Base-by-base conservation (phyloP, 2,797 vertebrate genomes). In the Argentina silus region DNA sequence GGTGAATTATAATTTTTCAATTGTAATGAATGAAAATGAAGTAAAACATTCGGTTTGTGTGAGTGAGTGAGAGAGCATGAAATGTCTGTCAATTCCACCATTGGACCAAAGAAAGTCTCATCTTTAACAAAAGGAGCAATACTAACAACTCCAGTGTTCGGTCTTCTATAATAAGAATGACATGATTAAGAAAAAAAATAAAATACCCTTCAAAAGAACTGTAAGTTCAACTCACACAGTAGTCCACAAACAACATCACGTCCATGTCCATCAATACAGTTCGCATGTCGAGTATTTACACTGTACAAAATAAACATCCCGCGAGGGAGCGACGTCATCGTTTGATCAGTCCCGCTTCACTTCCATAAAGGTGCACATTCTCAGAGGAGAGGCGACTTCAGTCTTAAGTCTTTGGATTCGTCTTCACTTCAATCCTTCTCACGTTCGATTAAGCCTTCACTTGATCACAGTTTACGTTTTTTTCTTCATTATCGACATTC, bases 271-370 rank as follows among this genome's bases (percentile, higher is more conserved):
- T 57, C 76, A 53, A 44, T 82, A 83, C 73, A 63, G 27, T 80
- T 7, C 23, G 67, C 82, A 77, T 72, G 69, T 77, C 72, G 69
- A 78, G 76, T 75, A 82, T 86, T 83, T 80, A 83, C 75, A 75
- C 62, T 83, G 90, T 90, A 89, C 89, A 91, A 83, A 88, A 44
- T 51, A 83, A 87, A 81, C 72, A 53, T 59, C 47, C 50, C 3
- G 9, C 56, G 15, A 76, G 59, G 23, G 59, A 56, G 69, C 63
- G 14, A 43, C 10, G 36, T 48, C 9, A 56, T 61, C 45, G 77
- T 12, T 70, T 62, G 42, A 51, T 74, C 23, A 8, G 17, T 50
- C 80, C 50, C 76, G 48, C n/a, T 65, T 68, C 21, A 9, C 57
- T 77, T 82, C 69, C 61, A 64, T 69, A 0, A 70, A 44, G 42